Evolutionary conservation across 2,113 vertebrate species (phyloP).

Genomic region (Sturnus vulgaris): DNA sequence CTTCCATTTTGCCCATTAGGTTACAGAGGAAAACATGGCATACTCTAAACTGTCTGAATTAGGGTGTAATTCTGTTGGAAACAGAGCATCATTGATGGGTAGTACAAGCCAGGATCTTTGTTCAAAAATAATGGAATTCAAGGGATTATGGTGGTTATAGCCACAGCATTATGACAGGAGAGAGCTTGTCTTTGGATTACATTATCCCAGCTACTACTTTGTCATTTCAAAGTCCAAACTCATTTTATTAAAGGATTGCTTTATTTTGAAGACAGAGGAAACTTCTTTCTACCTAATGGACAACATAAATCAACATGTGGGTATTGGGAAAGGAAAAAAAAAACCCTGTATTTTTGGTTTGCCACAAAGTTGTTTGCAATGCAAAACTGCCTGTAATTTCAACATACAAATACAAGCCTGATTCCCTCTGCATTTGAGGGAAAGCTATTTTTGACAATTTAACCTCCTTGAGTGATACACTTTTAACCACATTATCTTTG

Average conservation of each 20-base stretch:
- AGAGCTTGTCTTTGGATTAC: not conserved
- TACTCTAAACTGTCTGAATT: not conserved
- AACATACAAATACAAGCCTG: not conserved
- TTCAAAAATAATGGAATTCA: not conserved
- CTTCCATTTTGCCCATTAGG: not conserved
- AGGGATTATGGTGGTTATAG: not conserved
- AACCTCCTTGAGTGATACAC: not conserved
- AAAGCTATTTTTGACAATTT: conserved; percentile 22
- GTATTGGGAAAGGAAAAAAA: not conserved
- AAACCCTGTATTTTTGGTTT: not conserved
- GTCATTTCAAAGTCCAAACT: not conserved
- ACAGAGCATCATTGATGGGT: not conserved
- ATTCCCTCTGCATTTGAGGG: not conserved
- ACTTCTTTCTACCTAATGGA: not conserved
- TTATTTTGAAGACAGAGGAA: conserved; percentile 22
- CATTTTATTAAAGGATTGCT: not conserved
- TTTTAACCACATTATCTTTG: not conserved
- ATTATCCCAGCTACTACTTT: not conserved
- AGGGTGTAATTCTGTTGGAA: not conserved
- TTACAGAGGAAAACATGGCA: not conserved
- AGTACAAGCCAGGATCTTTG: not conserved
- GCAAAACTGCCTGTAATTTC: conserved; percentile 31
- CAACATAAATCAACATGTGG: not conserved
- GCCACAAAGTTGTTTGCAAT: conserved; percentile 12
- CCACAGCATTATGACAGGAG: not conserved